A percentile compares a stretch with the other conserved stretches of the same genome.
phyloP scores from a whole-genome alignment of 2,797 vertebrate species.

The Hoplostethus mediterraneus region DNA sequence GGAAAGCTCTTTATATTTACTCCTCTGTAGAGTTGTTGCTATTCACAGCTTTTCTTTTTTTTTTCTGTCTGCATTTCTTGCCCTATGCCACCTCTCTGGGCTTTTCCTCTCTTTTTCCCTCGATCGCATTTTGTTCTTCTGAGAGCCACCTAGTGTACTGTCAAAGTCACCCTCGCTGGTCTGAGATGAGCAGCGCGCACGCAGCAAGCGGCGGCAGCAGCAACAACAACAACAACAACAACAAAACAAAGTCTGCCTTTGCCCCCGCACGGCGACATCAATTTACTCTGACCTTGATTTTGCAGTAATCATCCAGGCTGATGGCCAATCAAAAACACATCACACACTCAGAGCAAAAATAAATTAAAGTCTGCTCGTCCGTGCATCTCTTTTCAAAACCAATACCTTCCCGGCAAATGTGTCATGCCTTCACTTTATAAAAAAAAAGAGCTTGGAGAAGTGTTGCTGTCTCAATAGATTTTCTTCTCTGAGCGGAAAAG shows the following conservation, averaged over 20 bases:
- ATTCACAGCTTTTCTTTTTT: conserved; percentile 28
- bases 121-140: conserved; percentile 40
- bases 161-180: conserved; percentile 43
- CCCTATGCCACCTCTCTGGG: conserved; percentile 37
- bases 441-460: conserved; percentile 17
- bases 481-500: conserved; percentile 27
- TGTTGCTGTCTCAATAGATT: conserved; percentile 44
- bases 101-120: conserved; percentile 17
- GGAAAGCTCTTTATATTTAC: conserved; percentile 54
- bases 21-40: conserved; percentile 20
- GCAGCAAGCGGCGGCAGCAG: conserved; percentile 30
- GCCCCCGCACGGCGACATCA: conserved; percentile 31
- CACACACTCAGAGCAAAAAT: conserved; percentile 44
- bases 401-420: conserved; percentile 35
- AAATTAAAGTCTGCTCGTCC: conserved; percentile 53
- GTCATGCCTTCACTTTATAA: conserved; percentile 7
- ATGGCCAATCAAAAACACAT: conserved; percentile 63
- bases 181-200: conserved; percentile 28
- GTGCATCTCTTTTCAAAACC: conserved; percentile 43
- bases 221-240: conserved; percentile 26
- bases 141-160: conserved; percentile 24
- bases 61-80: conserved; percentile 34
- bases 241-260: conserved; percentile 17
- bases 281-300: conserved; percentile 48
- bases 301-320: conserved; percentile 51